These are phyloP conservation scores for Marmota flaviventris DNA, from an alignment of 2,113 vertebrate genomes.

Conservation along the genomic window DNA sequence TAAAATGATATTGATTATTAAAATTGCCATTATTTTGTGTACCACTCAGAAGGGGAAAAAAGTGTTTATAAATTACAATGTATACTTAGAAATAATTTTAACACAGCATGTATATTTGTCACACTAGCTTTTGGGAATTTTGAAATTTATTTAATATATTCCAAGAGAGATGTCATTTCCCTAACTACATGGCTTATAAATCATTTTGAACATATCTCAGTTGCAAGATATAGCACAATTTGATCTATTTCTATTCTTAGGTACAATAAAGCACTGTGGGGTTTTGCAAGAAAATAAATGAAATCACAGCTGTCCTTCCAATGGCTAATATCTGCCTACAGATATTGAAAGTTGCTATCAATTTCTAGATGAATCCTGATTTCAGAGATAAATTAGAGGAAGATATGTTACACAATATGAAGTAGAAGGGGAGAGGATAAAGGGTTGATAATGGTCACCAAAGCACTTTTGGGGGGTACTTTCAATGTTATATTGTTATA, in stretches of 20 bases:
- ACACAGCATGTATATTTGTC: neutral
- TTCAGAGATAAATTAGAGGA: neutral
- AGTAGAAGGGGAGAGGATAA: neutral
- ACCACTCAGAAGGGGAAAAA: neutral
- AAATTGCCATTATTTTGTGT: neutral
- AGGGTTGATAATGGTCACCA: neutral
- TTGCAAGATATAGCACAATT: neutral
- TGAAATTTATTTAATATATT: slow-evolving; percentile 21
- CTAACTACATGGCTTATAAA: neutral
- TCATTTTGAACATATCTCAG: neutral
- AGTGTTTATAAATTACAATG: neutral
- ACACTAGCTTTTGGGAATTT: neutral
- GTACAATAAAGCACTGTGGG: neutral
- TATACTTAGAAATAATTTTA: neutral
- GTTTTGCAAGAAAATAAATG: neutral
- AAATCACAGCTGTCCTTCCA: neutral
- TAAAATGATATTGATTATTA: neutral
- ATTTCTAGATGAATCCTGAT: neutral
- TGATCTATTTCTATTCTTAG: neutral
- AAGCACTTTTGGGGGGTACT: neutral
- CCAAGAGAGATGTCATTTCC: neutral
- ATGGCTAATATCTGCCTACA: neutral
- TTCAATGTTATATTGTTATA: neutral
- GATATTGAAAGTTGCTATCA: neutral
- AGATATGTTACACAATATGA: neutral